phyloP scores from a whole-genome alignment of 2,113 vertebrate genomes.

The Coracopsis vasa region DNA sequence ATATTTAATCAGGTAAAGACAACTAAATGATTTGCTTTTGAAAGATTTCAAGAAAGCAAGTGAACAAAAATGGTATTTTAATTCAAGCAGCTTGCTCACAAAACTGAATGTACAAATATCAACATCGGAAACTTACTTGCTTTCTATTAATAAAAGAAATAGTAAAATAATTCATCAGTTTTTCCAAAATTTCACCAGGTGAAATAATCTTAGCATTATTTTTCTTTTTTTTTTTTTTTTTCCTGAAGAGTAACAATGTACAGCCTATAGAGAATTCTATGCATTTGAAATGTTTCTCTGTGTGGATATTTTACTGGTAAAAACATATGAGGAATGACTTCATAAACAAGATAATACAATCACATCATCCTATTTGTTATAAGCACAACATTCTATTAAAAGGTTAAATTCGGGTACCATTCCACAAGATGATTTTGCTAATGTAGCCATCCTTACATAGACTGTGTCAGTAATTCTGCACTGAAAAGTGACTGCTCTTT shows the following conservation, averaged over 20 bases:
- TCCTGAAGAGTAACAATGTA: not conserved
- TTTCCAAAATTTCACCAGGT: not conserved
- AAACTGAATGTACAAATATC: not conserved
- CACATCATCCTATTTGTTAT: not conserved
- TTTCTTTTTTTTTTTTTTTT: not conserved
- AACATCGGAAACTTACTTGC: not conserved
- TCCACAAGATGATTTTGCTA: not conserved
- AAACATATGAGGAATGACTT: not conserved
- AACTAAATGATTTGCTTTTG: not conserved
- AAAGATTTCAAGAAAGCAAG: not conserved
- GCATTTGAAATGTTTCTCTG: not conserved
- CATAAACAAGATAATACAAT: not conserved
- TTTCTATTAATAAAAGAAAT: not conserved
- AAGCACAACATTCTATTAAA: not conserved
- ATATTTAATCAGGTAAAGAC: not conserved
- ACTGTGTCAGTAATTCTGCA: not conserved
- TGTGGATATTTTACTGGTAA: not conserved
- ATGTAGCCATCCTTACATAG: not conserved
- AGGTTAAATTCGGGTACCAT: not conserved
- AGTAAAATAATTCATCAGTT: not conserved
- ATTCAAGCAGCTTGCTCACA: not conserved
- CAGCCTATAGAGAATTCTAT: not conserved
- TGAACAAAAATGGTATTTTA: not conserved
- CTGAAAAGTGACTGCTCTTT: not conserved
- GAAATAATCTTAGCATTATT: not conserved